Base-by-base conservation (phyloP, 1,140 invertebrate genomes). In the Drosophila equinoxialis region DNA sequence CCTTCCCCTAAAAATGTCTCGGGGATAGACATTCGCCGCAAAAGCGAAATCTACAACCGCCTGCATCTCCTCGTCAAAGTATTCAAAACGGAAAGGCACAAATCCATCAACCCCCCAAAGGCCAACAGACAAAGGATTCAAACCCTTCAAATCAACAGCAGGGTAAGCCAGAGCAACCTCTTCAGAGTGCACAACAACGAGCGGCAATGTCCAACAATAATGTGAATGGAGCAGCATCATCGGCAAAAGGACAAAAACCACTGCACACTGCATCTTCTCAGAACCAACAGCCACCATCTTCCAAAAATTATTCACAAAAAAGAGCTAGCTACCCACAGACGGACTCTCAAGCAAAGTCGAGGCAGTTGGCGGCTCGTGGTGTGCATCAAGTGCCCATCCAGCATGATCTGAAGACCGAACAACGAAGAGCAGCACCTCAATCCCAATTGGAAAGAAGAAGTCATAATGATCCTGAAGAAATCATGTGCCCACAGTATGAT, bases 361-460 rank as follows among this genome's bases (percentile, higher is more conserved):
- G 35, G 4, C n/a, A 35, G 8, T 10, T 37, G 6, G 14, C n/a
- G 6, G 6, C 0, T 5, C 14, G 39, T 17, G 57, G 33, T 39
- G 33, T 59, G 10, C 57, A 59, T 59, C 57, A 59, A 6, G 14
- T 59, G 57, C 57, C 57, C 33, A 59, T 17, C 17, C 57, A 59
- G 4, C 57, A 59, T 20, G 14, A 37, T 37, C 57, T 59, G 8
- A 39, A 14, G 0, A 1, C 7, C 20, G 13, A 0, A 11, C 14
- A 0, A 20, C 14, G 33, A 37, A 39, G 20, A 10, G 55, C 6
- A 10, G n/a, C 33, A 37, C 2, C 30, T 37, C n/a, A 39, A 48
- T 0, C 14, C 20, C 6, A 20, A 51, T 23, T 23, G 7, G 45
- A 23, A 14, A 48, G 45, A 48, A 48, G 45, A 48, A 6, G 4